A percentile compares a stretch with the other conserved stretches of the same genome.
phyloP scores from a whole-genome alignment of 2,888 invertebrate species.

The Dyspetes luteomarginatus region DNA sequence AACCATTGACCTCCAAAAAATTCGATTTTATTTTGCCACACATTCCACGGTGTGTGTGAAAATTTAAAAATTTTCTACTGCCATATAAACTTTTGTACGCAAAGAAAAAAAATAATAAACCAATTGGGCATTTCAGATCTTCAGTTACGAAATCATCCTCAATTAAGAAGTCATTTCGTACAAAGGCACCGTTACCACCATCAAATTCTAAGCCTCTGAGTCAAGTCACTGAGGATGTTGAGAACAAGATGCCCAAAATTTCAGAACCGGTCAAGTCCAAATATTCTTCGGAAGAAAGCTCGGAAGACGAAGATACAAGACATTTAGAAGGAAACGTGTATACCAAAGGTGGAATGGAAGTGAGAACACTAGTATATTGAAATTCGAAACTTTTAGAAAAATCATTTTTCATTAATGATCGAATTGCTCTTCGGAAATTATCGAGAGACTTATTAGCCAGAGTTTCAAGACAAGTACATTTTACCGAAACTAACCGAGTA shows the following conservation, averaged over 20 bases:
- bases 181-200: conserved; percentile 79
- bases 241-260: conserved; percentile 58
- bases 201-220: conserved; percentile 80
- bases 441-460: background rate
- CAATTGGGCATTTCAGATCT: conserved; percentile 71
- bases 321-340: conserved; percentile 92
- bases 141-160: conserved; percentile 80
- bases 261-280: conserved; percentile 80
- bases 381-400: background rate
- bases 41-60: too few relatives aligned
- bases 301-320: conserved; percentile 88
- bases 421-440: background rate
- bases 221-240: conserved; percentile 75
- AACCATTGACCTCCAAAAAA: too few relatives aligned
- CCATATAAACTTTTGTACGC: too few relatives aligned
- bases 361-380: conserved; percentile 72
- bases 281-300: conserved; percentile 87
- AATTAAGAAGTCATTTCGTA: conserved; percentile 79
- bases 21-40: too few relatives aligned
- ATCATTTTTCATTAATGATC: too few relatives aligned
- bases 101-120: background rate
- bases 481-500: too few relatives aligned
- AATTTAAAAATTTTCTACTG: too few relatives aligned
- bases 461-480: too few relatives aligned
- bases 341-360: conserved; percentile 91